phyloP scores from a whole-genome alignment of 2,888 invertebrate genomes.

The Dascillus cervinus region DNA sequence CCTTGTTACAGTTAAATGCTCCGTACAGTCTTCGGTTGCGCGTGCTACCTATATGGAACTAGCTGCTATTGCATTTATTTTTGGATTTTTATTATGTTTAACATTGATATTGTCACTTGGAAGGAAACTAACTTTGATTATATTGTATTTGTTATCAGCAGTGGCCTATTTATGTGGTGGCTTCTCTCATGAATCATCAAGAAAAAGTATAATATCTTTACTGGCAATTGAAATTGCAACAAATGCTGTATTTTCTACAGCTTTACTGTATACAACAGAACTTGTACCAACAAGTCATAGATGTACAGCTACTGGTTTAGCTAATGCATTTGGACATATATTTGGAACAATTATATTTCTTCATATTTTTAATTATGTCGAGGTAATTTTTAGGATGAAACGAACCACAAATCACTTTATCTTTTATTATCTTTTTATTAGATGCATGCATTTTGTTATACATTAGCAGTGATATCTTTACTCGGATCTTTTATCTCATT shows the following conservation, averaged over 20 bases:
- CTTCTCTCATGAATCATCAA: background rate
- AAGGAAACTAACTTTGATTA: background rate
- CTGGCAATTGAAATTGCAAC: constrained; percentile 1
- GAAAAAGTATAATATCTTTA: background rate
- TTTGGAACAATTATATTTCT: background rate
- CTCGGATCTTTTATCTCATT: background rate
- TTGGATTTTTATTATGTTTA: background rate
- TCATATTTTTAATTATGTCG: background rate
- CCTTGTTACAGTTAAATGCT: no score
- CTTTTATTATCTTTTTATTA: no score
- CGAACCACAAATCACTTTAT: no score
- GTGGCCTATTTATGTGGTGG: background rate
- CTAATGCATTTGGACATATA: background rate
- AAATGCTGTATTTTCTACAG: background rate
- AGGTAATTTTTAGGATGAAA: background rate
- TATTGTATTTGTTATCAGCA: background rate
- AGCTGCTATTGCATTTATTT: background rate
- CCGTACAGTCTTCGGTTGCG: no score
- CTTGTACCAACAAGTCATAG: constrained; percentile 3
- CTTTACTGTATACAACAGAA: background rate
- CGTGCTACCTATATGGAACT: no score
- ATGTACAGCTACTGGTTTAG: background rate
- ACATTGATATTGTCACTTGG: background rate
- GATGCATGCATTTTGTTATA: background rate
- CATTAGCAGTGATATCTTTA: background rate